Evolutionary conservation across 1,140 invertebrate species (phyloP).

Genomic region (Sarcophaga bullata): DNA sequence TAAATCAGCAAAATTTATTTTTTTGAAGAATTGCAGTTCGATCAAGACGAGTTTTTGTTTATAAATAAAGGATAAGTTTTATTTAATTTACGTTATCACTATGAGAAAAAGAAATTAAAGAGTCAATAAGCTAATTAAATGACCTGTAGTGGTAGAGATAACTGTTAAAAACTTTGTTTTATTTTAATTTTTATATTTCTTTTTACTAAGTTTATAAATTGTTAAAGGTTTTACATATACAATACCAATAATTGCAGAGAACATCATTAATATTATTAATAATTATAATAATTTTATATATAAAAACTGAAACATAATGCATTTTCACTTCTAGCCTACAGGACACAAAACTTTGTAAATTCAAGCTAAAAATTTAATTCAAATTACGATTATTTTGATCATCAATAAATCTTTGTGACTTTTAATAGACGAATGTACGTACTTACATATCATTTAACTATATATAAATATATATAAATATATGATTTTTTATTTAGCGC

Average conservation of each 20-base stretch:
- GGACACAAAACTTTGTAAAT: slow-evolving; percentile 4
- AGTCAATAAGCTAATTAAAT: not conserved
- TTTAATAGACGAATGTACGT: not conserved
- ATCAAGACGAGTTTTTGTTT: too few relatives aligned
- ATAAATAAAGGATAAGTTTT: too few relatives aligned
- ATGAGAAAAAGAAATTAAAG: too few relatives aligned
- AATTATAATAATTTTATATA: slow-evolving; percentile 14
- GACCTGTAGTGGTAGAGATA: not conserved
- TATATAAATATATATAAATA: not conserved
- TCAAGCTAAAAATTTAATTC: slow-evolving; percentile 15
- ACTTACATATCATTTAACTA: not conserved
- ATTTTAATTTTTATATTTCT: slow-evolving; percentile 5
- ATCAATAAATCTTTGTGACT: not conserved
- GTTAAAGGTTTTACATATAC: slow-evolving; percentile 15
- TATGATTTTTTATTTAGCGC: not conserved
- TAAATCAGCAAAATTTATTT: too few relatives aligned
- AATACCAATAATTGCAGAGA: not conserved
- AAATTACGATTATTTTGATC: slow-evolving; percentile 15
- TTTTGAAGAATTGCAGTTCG: too few relatives aligned
- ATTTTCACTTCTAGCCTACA: slow-evolving; percentile 5
- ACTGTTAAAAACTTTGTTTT: slow-evolving; percentile 11
- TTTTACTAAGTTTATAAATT: slow-evolving; percentile 13
- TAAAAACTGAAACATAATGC: slow-evolving; percentile 4
- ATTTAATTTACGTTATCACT: too few relatives aligned
- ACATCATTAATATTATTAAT: slow-evolving; percentile 16